These are phyloP conservation scores for Misgurnus mizolepis DNA, from an alignment of 2,113 vertebrate species.

Conservation along the genomic window DNA sequence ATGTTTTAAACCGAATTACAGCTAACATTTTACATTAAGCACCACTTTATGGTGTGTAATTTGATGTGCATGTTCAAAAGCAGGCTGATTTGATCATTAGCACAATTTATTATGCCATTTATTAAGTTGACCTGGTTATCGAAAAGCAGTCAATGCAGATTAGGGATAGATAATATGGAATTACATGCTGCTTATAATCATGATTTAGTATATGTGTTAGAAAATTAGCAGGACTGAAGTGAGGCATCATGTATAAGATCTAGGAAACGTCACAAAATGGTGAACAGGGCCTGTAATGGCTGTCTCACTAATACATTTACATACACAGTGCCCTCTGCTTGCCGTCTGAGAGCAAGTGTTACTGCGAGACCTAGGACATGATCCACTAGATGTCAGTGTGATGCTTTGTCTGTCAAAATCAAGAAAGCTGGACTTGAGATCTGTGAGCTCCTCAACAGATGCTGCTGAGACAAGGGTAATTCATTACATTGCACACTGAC, in stretches of 20 bases:
- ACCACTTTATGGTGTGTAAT: background rate
- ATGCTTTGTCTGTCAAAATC: conserved; percentile 41
- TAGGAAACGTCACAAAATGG: conserved; percentile 57
- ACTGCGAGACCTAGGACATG: background rate
- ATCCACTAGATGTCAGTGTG: conserved; percentile 71
- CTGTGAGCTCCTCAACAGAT: conserved; percentile 57
- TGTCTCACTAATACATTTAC: conserved; percentile 36
- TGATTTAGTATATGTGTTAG: background rate
- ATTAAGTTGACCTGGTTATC: conserved; percentile 2
- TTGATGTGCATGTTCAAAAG: background rate
- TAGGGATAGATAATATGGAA: background rate
- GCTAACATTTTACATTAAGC: too few relatives aligned
- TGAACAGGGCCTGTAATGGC: conserved; percentile 56
- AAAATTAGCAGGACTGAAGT: background rate
- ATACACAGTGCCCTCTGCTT: conserved; percentile 61
- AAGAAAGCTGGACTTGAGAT: conserved; percentile 14
- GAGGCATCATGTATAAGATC: background rate
- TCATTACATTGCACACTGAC: conserved; percentile 51
- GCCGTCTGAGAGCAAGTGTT: conserved; percentile 28
- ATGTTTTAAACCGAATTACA: too few relatives aligned
- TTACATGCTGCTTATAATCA: background rate
- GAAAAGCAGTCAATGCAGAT: background rate
- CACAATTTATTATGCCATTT: background rate
- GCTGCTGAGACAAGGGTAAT: conserved; percentile 54
- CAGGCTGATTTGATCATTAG: background rate